Base-by-base conservation (phyloP, 2,113 vertebrate genomes). In the Pterophyllum scalare region DNA sequence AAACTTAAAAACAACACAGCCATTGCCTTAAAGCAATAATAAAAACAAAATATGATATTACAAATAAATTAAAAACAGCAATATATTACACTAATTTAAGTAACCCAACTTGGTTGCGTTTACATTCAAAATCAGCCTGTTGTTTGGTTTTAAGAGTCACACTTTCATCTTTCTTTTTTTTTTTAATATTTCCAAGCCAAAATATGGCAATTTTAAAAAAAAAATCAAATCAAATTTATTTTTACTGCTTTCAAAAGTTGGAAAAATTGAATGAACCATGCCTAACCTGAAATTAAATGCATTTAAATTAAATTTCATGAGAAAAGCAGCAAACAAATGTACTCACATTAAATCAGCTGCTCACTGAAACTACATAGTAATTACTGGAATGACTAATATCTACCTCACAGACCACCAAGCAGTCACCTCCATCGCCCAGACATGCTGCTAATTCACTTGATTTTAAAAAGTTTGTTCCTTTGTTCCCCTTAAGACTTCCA, bases 61-160 rank as follows among this genome's bases (percentile, higher is more conserved):
- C 77, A 91, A 93, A 94, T 91, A 91, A 89, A 86, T 91, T 59
- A 72, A 87, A 91, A 77, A 78, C 54, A 90, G 43, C 49, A 87
- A 81, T 89, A 93, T 90, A 82, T 88, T 90, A 91, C 78, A 88
- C 76, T 57, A 62, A 85, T 75, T 77, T 61, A 83, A 77, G 58
- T 33, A 85, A 82, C 54, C 14, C 17, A 76, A 88, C 86, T 67
- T 40, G 15, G 77, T 62, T 76, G 75, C 31, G 57, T 78, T 84
- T 52, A 90, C 89, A 92, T 91, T 92, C 79, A 88, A 78, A 89
- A 75, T 87, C 90, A 89, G 62, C 72, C 58, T 64, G 46, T 80
- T 79, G 82, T 86, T 91, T 91, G 85, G 79, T 89, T 84, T 85
- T 6, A 70, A 75, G 17, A 75, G 61, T 84, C 52, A 35, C 22